Evolutionary conservation across 2,888 invertebrate genomes (phyloP).

Genomic region (Theretra japonica): DNA sequence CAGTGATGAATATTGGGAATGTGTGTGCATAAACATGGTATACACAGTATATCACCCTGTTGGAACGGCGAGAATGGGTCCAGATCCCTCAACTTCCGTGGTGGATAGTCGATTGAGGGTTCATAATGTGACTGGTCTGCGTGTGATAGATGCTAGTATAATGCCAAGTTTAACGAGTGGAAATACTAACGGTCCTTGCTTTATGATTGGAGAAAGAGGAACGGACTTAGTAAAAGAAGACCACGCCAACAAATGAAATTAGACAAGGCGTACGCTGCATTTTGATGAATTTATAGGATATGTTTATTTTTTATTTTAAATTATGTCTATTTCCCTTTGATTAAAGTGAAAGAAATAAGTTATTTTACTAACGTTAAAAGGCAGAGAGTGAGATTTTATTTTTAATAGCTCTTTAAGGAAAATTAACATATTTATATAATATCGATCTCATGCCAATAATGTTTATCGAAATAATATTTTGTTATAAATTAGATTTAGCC

Average conservation of each 20-base stretch:
- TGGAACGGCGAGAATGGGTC: conserved; percentile 87
- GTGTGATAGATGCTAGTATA: conserved; percentile 90
- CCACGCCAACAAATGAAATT: conserved; percentile 21
- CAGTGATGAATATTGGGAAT: conserved; percentile 62
- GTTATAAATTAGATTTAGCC: too few species aligned
- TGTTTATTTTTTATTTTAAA: too few species aligned
- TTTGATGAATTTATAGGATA: too few species aligned
- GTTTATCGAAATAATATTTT: too few species aligned
- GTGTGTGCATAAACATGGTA: conserved; percentile 76
- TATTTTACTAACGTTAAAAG: too few species aligned
- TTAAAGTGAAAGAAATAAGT: too few species aligned
- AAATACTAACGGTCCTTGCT: conserved; percentile 86
- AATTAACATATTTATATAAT: too few species aligned
- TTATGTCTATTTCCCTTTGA: too few species aligned
- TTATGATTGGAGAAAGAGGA: conserved; percentile 92
- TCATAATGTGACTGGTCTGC: conserved; percentile 85
- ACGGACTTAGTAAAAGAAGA: conserved; percentile 88
- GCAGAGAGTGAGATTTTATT: too few species aligned
- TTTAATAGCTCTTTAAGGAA: too few species aligned
- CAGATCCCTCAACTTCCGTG: conserved; percentile 53
- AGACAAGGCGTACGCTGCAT: too few species aligned
- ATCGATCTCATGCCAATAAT: too few species aligned
- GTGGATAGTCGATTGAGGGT: conserved; percentile 86
- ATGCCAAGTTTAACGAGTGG: conserved; percentile 91
- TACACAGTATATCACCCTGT: conserved; percentile 87